Evolutionary conservation across 2,888 invertebrate genomes (phyloP), one percentile per base, ranked within the genome.

Genomic region (Venusia cambrica): DNA sequence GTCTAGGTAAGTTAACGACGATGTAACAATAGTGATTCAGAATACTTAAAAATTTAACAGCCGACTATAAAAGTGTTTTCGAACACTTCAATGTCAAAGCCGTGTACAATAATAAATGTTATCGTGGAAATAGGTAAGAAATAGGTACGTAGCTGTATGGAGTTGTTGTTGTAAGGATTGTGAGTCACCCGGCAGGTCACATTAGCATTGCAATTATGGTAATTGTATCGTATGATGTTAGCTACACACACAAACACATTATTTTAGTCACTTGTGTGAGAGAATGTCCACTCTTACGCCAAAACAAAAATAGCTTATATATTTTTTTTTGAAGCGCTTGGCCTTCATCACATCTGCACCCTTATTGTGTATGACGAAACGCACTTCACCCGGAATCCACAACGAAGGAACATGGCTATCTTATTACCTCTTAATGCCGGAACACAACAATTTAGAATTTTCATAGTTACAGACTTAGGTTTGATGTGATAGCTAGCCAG

Each of bases 151-250:
- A 7, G 17, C 14, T 14, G 12, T 22, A 27, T n/a, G 7, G 18
- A 11, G 18, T 32, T 38, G 38, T 38, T 38, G 6, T 32, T 32
- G 31, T 26, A 4, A 20, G 13, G 29, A 9, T 17, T 7, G 19
- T 38, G 39, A 39, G 30, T 39, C 33, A 39, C 8, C n/a, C n/a
- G 11, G 8, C 24, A 21, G 39, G 32, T 32, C 32, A 24, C 22
- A 29, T 36, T 32, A 25, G 12, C 24, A 33, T 33, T 31, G 20
- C 32, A 24, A 33, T 41, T 26, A 33, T 41, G 41, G 25, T 32
- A 41, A 41, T 41, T 21, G 18, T 37, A 41, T 41, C 41, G 41
- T 25, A 33, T 13, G 39, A 34, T 40, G 40, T 36, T 31, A 18
- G 26, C 9, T 4, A 15, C 30, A 21, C 27, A 38, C 30, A n/a